Evolutionary conservation across 2,797 vertebrate genomes (phyloP).

Genomic region (Trichosurus vulpecula): DNA sequence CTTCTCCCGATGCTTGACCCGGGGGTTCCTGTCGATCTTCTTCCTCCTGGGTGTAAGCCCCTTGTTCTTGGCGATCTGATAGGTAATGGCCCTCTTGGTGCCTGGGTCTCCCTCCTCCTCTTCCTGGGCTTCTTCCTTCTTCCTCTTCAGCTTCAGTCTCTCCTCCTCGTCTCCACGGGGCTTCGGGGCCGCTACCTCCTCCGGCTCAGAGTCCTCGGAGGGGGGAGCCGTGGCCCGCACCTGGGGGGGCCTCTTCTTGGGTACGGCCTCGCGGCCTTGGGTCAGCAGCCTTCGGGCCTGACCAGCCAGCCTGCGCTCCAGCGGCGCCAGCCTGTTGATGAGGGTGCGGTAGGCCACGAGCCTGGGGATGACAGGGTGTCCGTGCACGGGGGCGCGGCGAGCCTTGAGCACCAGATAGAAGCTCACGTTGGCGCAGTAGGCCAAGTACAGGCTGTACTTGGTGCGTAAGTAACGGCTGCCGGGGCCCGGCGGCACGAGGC

Average conservation of each 20-base stretch:
- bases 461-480: conserved; percentile 91
- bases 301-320: conserved; percentile 89
- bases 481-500: conserved; percentile 90
- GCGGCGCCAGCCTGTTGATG: conserved; percentile 89
- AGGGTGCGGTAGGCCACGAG: conserved; percentile 93
- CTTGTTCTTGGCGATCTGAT: conserved; percentile 98
- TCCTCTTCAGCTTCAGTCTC: conserved; percentile 89
- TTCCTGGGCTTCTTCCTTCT: conserved; percentile 71
- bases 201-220: conserved; percentile 82
- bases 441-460: conserved; percentile 96
- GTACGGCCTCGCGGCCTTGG: no score
- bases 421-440: conserved; percentile 97
- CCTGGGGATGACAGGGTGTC: conserved; percentile 95
- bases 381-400: conserved; percentile 90
- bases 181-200: conserved; percentile 89
- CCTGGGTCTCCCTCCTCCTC: conserved; percentile 73
- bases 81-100: conserved; percentile 94
- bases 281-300: conserved; percentile 89
- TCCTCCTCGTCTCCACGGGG: conserved; percentile 89
- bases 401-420: conserved; percentile 97
- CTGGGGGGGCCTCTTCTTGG: conserved; percentile 57
- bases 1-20: conserved; percentile 97
- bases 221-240: neutral
- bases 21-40: conserved; percentile 97
- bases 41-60: conserved; percentile 96